phyloP scores from a whole-genome alignment of 35 echinoderm and acorn worm species.

The Lytechinus pictus region DNA sequence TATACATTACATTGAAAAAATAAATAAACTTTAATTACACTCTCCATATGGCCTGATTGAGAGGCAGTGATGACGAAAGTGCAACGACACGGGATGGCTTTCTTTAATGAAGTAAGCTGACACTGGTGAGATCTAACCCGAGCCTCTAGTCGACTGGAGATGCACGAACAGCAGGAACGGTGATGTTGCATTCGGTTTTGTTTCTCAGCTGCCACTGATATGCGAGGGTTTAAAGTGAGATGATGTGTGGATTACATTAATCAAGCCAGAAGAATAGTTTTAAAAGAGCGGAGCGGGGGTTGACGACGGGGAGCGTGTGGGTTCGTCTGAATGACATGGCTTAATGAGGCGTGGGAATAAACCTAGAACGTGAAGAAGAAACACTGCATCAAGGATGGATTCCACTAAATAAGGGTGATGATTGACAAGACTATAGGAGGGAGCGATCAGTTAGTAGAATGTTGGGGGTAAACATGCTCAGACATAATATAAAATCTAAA shows the following conservation, averaged over 20 bases:
- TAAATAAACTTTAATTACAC: background rate
- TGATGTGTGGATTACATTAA: slow-evolving; percentile 13
- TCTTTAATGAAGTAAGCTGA: slow-evolving; percentile 19
- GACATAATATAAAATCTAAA: no score
- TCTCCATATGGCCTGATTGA: background rate
- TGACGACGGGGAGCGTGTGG: background rate
- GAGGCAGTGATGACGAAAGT: background rate
- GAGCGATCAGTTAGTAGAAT: background rate
- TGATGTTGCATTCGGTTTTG: background rate
- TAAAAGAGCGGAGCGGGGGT: background rate
- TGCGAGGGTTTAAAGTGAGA: background rate
- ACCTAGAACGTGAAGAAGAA: background rate
- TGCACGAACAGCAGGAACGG: background rate
- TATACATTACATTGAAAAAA: background rate
- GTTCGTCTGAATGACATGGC: background rate
- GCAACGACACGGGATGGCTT: background rate
- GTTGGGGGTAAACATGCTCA: background rate
- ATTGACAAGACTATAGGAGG: background rate
- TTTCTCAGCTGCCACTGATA: slow-evolving; percentile 10
- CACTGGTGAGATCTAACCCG: background rate
- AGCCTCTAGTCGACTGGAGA: background rate
- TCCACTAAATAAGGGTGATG: background rate
- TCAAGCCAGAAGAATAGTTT: background rate
- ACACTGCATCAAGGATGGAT: background rate
- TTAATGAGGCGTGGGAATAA: background rate